A percentile compares a stretch with the other conserved stretches of the same genome.
These are phyloP conservation scores for Cheilosia vernalis DNA, from an alignment of 2,888 invertebrate species.

Conservation along the genomic window DNA sequence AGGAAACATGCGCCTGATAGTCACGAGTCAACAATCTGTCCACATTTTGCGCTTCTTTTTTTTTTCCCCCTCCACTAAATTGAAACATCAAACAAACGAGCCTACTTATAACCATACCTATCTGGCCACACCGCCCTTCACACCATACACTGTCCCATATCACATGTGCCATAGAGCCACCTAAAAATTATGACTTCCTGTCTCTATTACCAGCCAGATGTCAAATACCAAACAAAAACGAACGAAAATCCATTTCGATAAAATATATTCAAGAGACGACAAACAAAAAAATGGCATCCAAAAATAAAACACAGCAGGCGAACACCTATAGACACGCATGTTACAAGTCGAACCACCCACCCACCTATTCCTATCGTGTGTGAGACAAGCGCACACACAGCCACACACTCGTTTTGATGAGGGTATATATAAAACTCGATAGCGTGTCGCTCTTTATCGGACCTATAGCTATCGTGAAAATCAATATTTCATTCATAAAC, in stretches of 20 bases:
- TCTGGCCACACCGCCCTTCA: not conserved
- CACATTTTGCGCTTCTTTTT: not conserved
- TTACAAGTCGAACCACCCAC: slow-evolving; percentile 47
- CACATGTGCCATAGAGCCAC: slow-evolving; percentile 32
- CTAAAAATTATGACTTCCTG: slow-evolving; percentile 72
- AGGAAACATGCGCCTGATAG: no score
- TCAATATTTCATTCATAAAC: slow-evolving; percentile 74
- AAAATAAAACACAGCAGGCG: slow-evolving; percentile 67
- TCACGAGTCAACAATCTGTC: not conserved
- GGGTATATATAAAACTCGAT: slow-evolving; percentile 3
- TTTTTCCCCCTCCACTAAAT: not conserved
- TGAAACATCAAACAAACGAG: slow-evolving; percentile 30
- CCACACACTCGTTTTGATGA: slow-evolving; percentile 13
- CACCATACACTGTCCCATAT: slow-evolving; percentile 22
- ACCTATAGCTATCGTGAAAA: slow-evolving; percentile 53
- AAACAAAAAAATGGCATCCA: slow-evolving; percentile 60
- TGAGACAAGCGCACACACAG: slow-evolving; percentile 13
- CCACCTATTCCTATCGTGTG: slow-evolving; percentile 35
- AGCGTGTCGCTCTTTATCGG: slow-evolving; percentile 43
- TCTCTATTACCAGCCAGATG: slow-evolving; percentile 70
- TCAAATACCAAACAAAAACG: slow-evolving; percentile 65
- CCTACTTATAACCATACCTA: slow-evolving; percentile 24
- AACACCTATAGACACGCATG: slow-evolving; percentile 54
- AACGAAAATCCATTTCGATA: slow-evolving; percentile 61
- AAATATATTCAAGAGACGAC: slow-evolving; percentile 31